Conservation (phyloP, 1,140 invertebrate species). For the Tetranychus cinnabarinus region DNA sequence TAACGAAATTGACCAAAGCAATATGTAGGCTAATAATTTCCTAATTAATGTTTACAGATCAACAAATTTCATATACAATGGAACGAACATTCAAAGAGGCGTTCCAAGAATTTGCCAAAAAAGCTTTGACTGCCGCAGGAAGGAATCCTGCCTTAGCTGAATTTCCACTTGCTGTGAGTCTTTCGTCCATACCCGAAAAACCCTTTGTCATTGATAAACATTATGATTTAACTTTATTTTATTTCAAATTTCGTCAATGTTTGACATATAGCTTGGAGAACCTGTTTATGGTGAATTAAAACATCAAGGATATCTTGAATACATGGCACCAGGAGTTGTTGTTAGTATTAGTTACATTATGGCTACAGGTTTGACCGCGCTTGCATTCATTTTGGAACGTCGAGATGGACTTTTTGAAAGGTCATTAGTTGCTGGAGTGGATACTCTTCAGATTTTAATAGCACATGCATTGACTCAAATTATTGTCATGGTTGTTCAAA, state of each 20-base stretch:
- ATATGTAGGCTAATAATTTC: neutral
- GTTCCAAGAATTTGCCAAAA: conserved; percentile 46
- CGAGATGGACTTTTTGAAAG: conserved; percentile 68
- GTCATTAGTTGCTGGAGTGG: conserved; percentile 48
- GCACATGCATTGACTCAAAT: conserved; percentile 81
- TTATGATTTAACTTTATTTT: no score
- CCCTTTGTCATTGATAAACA: conserved; percentile 33
- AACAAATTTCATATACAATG: conserved; percentile 57
- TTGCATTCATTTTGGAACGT: conserved; percentile 69
- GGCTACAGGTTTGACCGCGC: conserved; percentile 72
- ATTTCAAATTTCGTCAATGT: conserved; percentile 36
- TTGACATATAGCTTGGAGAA: conserved; percentile 22
- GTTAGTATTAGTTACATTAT: conserved; percentile 83
- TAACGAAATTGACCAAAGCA: neutral
- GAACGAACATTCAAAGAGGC: conserved; percentile 45
- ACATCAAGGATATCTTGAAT: conserved; percentile 73
- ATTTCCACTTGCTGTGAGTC: conserved; percentile 33
- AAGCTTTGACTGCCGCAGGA: conserved; percentile 39
- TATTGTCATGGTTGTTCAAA: conserved; percentile 76
- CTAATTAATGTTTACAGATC: conserved; percentile 37
- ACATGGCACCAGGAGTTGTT: conserved; percentile 81
- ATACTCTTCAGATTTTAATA: conserved; percentile 64
- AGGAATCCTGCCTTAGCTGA: conserved; percentile 40
- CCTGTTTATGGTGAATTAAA: conserved; percentile 58
- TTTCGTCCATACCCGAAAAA: neutral